Evolutionary conservation across 1,140 invertebrate genomes (phyloP).

Genomic region (Bombus haemorrhoidalis): DNA sequence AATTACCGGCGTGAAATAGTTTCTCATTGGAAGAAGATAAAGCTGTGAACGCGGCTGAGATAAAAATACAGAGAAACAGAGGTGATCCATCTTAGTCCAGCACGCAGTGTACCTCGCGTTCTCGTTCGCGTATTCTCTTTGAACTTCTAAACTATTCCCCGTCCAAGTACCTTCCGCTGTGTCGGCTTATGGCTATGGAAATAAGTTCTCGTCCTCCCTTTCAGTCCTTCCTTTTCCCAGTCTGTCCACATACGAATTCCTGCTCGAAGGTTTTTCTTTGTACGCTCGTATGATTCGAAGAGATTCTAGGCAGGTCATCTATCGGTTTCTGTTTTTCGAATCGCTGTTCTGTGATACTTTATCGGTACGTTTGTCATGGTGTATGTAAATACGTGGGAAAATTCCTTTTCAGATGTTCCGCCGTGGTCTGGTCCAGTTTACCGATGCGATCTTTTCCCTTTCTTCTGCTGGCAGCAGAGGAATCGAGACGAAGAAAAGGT

Average conservation of each 20-base stretch:
- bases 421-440: neutral
- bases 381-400: neutral
- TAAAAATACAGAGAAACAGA: constrained; percentile 33
- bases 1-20: constrained; percentile 20
- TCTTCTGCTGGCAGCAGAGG: neutral
- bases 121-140: neutral
- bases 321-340: neutral
- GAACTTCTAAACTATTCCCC: constrained; percentile 18
- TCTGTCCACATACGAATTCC: too few relatives aligned
- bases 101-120: neutral
- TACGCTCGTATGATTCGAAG: neutral
- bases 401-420: neutral
- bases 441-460: neutral
- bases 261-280: too few relatives aligned
- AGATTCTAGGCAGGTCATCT: neutral
- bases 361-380: neutral
- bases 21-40: constrained; percentile 34
- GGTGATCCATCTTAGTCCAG: constrained; percentile 20
- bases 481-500: neutral
- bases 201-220: constrained; percentile 14
- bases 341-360: neutral
- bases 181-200: neutral
- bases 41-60: neutral
- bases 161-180: neutral
- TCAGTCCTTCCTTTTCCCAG: neutral